Evolutionary conservation across 1,140 invertebrate genomes (phyloP), one percentile per base, ranked within the genome.

Genomic region (Heliconius hermathena): DNA sequence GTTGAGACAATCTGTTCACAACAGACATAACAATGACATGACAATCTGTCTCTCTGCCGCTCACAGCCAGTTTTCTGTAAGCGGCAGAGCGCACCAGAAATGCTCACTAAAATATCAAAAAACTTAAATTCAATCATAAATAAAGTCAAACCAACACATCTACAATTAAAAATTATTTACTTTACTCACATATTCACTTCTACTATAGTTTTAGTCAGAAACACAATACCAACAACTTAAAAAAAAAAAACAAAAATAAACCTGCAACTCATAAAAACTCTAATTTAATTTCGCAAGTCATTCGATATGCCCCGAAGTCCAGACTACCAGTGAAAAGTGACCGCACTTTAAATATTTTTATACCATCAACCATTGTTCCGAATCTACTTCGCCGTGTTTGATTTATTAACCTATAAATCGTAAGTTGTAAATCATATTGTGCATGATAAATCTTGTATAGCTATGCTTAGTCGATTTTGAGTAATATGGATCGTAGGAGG

Each of bases 371-470:
- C 79, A 77, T 81, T 81, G 79, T 81, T 81, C 76, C 52, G 49
- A 57, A 76, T 77, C 71, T 72, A 81, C 77, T 72, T 46, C 77
- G 71, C 71, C 73, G 52, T 76, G 78, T 80, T 70, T 80, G 81
- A 82, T 82, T 82, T 82, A 82, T 52, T 80, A 29, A 74, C 72
- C 81, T 71, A 82, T 82, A 82, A 82, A 82, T 82, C 81, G 79
- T 54, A 16, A 72, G 41, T 82, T 78, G 74, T 81, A 81, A 77
- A 81, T 81, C 75, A 81, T 57, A 73, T 49, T 81, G 57, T 29
- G 60, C 60, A 9, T 66, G 26, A 11, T 66, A 66, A 66, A 66
- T 66, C 26, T 26, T 66, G 26, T 66, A 66, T 66, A 8, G 60
- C 60, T 66, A 66, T 66, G 60, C 11, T 11, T 11, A 66, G 60